Percentiles rank a stretch among this genome's conserved stretches.
Evolutionary conservation across 1,140 invertebrate genomes (phyloP).

Genomic region (Limonius californicus): DNA sequence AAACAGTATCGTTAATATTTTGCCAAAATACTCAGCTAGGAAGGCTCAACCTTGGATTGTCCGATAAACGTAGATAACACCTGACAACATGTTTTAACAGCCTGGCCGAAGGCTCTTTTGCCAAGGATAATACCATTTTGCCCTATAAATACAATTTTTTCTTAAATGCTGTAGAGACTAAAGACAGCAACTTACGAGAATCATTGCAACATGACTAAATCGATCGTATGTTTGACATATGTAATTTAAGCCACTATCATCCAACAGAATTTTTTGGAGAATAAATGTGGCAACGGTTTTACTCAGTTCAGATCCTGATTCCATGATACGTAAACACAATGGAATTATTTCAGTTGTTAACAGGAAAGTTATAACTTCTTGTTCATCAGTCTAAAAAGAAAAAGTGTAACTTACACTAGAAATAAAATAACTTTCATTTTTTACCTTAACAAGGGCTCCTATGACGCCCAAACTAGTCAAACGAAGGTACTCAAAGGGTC

Average conservation of each 20-base stretch:
- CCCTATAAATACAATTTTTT: slow-evolving; percentile 55
- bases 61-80: slow-evolving; percentile 95
- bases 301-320: slow-evolving; percentile 94
- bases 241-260: slow-evolving; percentile 96
- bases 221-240: slow-evolving; percentile 97
- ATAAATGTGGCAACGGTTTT: slow-evolving; percentile 99
- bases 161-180: background rate
- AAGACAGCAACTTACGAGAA: slow-evolving; percentile 63
- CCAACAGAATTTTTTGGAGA: slow-evolving; percentile 95
- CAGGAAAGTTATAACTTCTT: slow-evolving; percentile 98
- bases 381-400: slow-evolving; percentile 84
- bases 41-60: slow-evolving; percentile 77
- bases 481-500: slow-evolving; percentile 97
- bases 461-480: slow-evolving; percentile 98
- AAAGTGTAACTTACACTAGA: slow-evolving; percentile 14
- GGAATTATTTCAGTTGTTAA: slow-evolving; percentile 98
- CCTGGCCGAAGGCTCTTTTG: slow-evolving; percentile 94
- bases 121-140: slow-evolving; percentile 97
- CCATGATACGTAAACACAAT: slow-evolving; percentile 97
- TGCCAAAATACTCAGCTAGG: no score
- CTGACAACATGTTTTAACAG: slow-evolving; percentile 97
- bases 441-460: slow-evolving; percentile 93
- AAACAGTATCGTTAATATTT: background rate
- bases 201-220: slow-evolving; percentile 98
- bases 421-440: no score